Percentiles rank a stretch among this genome's conserved stretches.
Evolutionary conservation across 2,113 vertebrate species (phyloP).

Genomic region (Apaloderma vittatum): DNA sequence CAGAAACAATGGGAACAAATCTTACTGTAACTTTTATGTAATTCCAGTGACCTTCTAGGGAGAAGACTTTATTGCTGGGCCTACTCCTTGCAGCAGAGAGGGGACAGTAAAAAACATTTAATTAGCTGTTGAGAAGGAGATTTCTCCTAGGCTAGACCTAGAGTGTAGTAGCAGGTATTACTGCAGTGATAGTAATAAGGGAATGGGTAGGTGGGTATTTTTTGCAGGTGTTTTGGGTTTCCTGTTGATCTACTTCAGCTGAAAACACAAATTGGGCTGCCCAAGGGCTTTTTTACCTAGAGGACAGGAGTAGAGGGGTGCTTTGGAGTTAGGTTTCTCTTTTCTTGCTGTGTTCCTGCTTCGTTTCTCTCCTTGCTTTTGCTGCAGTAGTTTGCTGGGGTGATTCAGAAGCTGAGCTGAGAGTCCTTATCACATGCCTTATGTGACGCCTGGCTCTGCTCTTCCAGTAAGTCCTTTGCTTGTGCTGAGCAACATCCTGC

Average conservation of each 20-base stretch:
- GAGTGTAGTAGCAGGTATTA: background rate
- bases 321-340: background rate
- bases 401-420: background rate
- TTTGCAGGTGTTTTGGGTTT: background rate
- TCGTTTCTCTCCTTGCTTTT: background rate
- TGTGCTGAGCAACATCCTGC: background rate
- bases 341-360: background rate
- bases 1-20: background rate
- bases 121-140: background rate
- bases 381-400: background rate
- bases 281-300: background rate
- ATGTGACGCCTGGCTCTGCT: background rate
- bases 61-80: background rate
- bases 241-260: background rate
- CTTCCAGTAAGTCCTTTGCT: background rate
- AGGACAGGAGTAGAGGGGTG: background rate
- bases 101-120: background rate
- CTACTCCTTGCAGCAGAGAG: background rate
- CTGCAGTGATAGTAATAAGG: background rate
- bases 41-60: background rate
- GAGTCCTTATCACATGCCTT: background rate
- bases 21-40: background rate
- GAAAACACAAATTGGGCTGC: background rate
- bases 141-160: background rate
- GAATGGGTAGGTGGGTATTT: background rate